Percentiles rank a stretch among this genome's conserved stretches.
These are phyloP conservation scores for Euura lappo DNA, from an alignment of 1,140 invertebrate genomes.

Conservation along the genomic window DNA sequence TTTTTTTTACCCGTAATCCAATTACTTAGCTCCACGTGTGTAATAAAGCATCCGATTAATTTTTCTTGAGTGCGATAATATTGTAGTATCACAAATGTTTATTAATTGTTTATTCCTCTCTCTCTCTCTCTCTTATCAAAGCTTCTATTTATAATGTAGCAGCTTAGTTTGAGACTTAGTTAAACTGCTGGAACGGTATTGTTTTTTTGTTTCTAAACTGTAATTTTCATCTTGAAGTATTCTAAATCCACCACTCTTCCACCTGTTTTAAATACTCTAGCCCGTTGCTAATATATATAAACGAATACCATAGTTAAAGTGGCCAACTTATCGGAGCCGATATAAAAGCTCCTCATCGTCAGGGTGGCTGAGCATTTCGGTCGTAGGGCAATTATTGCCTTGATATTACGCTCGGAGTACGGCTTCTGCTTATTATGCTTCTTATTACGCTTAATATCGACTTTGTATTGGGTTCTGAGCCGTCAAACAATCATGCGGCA, in stretches of 20 bases:
- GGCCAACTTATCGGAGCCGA: constrained; percentile 51
- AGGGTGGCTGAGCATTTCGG: constrained; percentile 48
- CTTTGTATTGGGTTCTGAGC: constrained; percentile 42
- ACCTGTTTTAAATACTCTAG: constrained; percentile 28
- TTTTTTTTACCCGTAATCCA: not conserved
- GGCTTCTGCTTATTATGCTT: constrained; percentile 34
- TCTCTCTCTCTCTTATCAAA: not conserved
- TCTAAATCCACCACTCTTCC: not conserved
- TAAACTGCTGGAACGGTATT: not conserved
- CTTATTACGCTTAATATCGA: constrained; percentile 31
- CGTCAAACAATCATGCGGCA: constrained; percentile 64
- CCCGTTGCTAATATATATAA: constrained; percentile 47
- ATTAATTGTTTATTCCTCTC: not conserved
- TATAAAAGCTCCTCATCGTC: constrained; percentile 45
- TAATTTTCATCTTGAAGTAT: not conserved
- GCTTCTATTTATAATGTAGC: not conserved
- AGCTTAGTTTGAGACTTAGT: not conserved
- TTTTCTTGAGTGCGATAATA: not conserved
- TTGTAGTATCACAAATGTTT: not conserved
- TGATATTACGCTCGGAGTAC: constrained; percentile 41
- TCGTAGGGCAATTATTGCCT: constrained; percentile 51
- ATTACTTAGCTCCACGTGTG: not conserved
- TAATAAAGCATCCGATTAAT: not conserved
- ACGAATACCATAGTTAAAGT: constrained; percentile 54
- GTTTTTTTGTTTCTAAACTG: not conserved